These are phyloP conservation scores for Brachypterus glaber DNA, from an alignment of 2,888 invertebrate species.

Conservation along the genomic window DNA sequence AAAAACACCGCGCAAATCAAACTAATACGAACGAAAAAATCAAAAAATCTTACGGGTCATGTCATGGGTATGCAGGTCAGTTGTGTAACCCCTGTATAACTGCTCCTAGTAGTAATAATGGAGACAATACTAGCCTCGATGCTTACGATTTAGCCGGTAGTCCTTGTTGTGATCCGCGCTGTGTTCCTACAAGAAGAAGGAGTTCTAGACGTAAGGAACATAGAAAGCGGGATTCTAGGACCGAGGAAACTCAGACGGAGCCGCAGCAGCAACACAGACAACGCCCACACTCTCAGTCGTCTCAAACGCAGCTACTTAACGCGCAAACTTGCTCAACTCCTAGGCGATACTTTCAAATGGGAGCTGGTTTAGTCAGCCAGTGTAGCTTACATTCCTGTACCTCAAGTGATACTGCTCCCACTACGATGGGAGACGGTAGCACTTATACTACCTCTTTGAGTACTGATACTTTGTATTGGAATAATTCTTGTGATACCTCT, in stretches of 20 bases:
- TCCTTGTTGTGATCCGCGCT: slow-evolving; percentile 79
- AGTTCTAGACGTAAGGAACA: slow-evolving; percentile 51
- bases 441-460: slow-evolving; percentile 80
- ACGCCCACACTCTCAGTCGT: slow-evolving; percentile 34
- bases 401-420: slow-evolving; percentile 57
- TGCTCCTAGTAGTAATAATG: slow-evolving; percentile 43
- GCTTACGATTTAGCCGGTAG: slow-evolving; percentile 81
- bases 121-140: slow-evolving; percentile 70
- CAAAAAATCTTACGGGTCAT: slow-evolving; percentile 31
- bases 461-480: slow-evolving; percentile 82
- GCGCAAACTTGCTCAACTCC: slow-evolving; percentile 26
- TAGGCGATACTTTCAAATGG: slow-evolving; percentile 54
- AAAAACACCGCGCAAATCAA: slow-evolving; percentile 30
- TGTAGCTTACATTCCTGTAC: slow-evolving; percentile 77
- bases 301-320: slow-evolving; percentile 25
- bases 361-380: slow-evolving; percentile 62
- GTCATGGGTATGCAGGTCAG: slow-evolving; percentile 42
- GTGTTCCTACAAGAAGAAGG: slow-evolving; percentile 55
- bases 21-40: slow-evolving; percentile 26
- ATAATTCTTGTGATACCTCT: slow-evolving; percentile 41
- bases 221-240: slow-evolving; percentile 40
- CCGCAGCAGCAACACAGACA: slow-evolving; percentile 37
- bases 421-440: slow-evolving; percentile 55
- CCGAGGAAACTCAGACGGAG: slow-evolving; percentile 41
- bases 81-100: slow-evolving; percentile 66